Evolutionary conservation across 2,797 vertebrate genomes (phyloP).

Genomic region (Dendrocincla fuliginosa): DNA sequence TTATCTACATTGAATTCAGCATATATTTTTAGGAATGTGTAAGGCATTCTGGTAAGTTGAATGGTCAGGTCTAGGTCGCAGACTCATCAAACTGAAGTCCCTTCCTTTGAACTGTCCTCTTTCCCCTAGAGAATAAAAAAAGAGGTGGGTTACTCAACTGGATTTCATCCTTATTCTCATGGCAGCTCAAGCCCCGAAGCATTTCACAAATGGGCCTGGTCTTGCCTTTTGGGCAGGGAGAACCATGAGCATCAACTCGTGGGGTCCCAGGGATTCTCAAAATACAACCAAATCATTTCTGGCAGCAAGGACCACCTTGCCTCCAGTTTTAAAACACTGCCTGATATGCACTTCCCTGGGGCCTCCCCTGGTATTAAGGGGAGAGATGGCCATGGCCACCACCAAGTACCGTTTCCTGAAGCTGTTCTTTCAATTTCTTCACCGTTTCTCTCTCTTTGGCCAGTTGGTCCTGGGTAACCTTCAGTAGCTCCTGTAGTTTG

Average conservation of each 20-base stretch:
- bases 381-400: background rate
- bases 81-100: conserved; percentile 89
- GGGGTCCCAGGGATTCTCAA: background rate
- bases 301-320: background rate
- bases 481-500: conserved; percentile 90
- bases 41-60: conserved; percentile 93
- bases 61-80: conserved; percentile 70
- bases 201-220: background rate
- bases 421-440: conserved; percentile 84
- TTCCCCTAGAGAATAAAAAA: conserved; percentile 79
- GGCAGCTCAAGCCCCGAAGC: background rate
- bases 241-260: background rate
- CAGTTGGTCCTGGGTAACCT: conserved; percentile 88
- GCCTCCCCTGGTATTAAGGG: background rate
- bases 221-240: background rate
- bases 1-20: conserved; percentile 83
- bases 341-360: fast-evolving
- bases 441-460: conserved; percentile 86
- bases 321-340: background rate
- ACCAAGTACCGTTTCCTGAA: conserved; percentile 78
- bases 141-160: background rate
- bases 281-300: background rate
- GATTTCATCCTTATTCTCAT: background rate
- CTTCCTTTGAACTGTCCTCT: conserved; percentile 83
- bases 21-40: conserved; percentile 87